Evolutionary conservation across 1,140 invertebrate species (phyloP), one percentile per base, ranked within the genome.

Genomic region (Lepidurus packardi): DNA sequence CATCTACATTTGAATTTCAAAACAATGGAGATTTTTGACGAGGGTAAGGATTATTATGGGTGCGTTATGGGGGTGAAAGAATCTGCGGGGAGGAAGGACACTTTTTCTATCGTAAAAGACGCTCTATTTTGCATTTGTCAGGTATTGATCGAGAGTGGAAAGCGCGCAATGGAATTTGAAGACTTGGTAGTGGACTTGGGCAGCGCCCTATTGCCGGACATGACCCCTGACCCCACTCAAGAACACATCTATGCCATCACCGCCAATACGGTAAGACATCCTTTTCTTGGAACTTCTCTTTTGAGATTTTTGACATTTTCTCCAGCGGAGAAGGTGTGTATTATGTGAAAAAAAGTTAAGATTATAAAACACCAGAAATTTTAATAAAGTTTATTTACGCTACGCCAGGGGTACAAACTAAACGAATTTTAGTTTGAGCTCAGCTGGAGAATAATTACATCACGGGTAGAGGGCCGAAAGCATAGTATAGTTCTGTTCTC

Each of bases 121-220:
- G 53, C 21, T 65, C 53, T 65, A 7, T 65, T 65, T 65, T 65
- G 53, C 53, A 65, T 65, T 65, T 83, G 83, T 8, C 83, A 89
- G 88, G 84, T 93, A 43, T 82, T 94, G 13, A 82, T 95, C 5
- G 90, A 90, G 4, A 82, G 84, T 21, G 88, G 88, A 7, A 85
- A 85, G 10, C 85, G 88, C 79, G 92, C 92, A 1, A 88, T 89
- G 2, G 89, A 93, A 82, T 96, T 95, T 82, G 93, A 94, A 82
- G 90, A 91, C 82, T 87, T 94, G 73, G 83, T 88, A 0, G 88
- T 95, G 11, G 92, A 93, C 82, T 85, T 88, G 11, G 90, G 90
- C n/a, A 88, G 89, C 84, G 85, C 87, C 77, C 91, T 98, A 77
- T 85, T 96, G 78, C 91, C 93, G 0, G 94, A 97, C 84, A 92